Conservation (phyloP, 2,888 invertebrate species). For the Drosophila cognata region DNA sequence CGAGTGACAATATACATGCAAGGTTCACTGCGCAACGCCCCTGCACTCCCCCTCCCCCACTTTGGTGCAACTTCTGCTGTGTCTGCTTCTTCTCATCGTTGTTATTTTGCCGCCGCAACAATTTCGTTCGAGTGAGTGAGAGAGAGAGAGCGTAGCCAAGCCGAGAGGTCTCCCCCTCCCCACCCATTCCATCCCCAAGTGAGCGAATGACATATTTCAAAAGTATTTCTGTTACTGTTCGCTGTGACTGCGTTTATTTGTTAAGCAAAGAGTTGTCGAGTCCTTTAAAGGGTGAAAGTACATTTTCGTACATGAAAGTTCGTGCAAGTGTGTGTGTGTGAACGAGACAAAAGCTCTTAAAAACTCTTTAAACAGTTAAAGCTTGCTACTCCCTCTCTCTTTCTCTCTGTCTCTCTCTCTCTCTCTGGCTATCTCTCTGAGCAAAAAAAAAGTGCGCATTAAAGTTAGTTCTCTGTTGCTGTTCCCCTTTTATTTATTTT, state of each 20-base stretch:
- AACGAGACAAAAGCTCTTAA: conserved; percentile 26
- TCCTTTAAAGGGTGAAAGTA: conserved; percentile 80
- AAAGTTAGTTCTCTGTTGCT: conserved; percentile 50
- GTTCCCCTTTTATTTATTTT: conserved; percentile 15
- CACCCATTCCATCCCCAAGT: conserved; percentile 5
- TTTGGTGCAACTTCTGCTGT: conserved; percentile 60
- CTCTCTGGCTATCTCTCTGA: conserved; percentile 22
- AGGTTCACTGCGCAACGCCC: conserved; percentile 77
- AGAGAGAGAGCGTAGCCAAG: conserved; percentile 26
- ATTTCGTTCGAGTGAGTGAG: conserved; percentile 44
- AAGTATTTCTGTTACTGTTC: conserved; percentile 45
- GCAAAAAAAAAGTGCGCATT: conserved; percentile 51
- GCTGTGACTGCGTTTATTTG: conserved; percentile 32
- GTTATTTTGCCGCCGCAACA: conserved; percentile 74
- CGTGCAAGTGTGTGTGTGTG: conserved; percentile 23
- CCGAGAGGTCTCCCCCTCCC: conserved; percentile 14
- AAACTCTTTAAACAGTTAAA: conserved; percentile 59
- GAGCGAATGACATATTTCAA: conserved; percentile 73
- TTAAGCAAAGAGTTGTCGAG: conserved; percentile 28
- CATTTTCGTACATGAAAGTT: conserved; percentile 44
- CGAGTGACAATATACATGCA: conserved; percentile 66
- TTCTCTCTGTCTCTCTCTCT: conserved; percentile 17
- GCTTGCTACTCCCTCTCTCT: conserved; percentile 29
- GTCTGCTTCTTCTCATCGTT: conserved; percentile 71
- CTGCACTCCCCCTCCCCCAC: conserved; percentile 41